Evolutionary conservation across 2,888 invertebrate genomes (phyloP), one percentile per base, ranked within the genome.

Genomic region (Scotopteryx bipunctaria): DNA sequence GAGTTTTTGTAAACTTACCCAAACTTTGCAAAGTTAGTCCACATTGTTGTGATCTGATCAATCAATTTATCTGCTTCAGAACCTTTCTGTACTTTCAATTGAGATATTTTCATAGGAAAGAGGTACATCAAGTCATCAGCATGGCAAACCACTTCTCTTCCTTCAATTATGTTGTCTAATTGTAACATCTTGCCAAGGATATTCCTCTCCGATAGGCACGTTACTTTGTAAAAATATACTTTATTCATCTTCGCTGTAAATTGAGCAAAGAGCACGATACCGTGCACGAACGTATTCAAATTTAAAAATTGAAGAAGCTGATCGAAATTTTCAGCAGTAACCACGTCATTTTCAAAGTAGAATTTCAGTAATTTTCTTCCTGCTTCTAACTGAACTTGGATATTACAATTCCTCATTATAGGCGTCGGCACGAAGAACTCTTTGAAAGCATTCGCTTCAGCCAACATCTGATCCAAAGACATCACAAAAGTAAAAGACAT

Each of bases 21-120:
- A 43, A 61, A 74, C 67, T 83, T 85, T 0, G 83, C 85, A 38
- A 85, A 86, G 50, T 86, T 83, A 0, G 85, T 83, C 83, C 82
- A 86, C 8, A 86, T 61, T 8, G 57, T 79, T 0, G 76, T 77
- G 0, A 80, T 60, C 36, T 57, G 73, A 0, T 82, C 64, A 6
- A 86, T 75, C 51, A 77, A 59, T 43, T 72, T 61, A 32, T 73
- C 78, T 2, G 64, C 62, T 0, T 69, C 64, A 0, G 80, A 72
- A 5, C 64, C 57, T 19, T 57, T 62, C 13, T 70, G 58, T 1
- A 77, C 58, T 40, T 69, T 67, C 2, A 67, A 55, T 1, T 56
- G 55, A 0, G 64, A 11, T 1, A 60, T 6, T 45, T 69, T 67
- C 0, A 48, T 19, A 3, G 74, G 69, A 14, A 81, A 84, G 0